These are phyloP conservation scores for Phodopus roborovskii DNA, from an alignment of 2,113 vertebrate genomes.

Conservation along the genomic window DNA sequence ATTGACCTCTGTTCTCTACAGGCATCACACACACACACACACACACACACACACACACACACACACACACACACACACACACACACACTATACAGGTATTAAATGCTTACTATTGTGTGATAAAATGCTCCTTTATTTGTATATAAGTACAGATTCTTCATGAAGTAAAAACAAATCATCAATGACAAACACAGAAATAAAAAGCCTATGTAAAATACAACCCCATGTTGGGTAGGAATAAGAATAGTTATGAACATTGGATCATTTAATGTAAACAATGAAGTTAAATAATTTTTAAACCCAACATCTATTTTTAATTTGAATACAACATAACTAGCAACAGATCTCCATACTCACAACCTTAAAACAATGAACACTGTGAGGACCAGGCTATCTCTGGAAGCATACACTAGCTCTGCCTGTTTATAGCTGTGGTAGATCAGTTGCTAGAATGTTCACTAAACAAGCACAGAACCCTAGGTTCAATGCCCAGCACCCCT, in stretches of 20 bases:
- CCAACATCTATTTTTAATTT: neutral
- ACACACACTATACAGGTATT: neutral
- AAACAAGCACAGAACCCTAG: too few relatives aligned
- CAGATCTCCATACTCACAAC: neutral
- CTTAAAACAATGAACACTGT: too few relatives aligned
- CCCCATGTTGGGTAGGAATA: neutral
- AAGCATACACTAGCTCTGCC: neutral
- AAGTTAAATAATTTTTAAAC: neutral
- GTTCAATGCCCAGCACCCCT: too few relatives aligned
- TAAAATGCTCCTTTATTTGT: neutral
- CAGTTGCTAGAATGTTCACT: neutral
- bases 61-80: neutral
- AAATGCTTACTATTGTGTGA: neutral
- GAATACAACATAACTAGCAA: neutral
- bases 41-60: neutral
- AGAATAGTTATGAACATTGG: neutral
- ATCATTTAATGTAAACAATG: neutral
- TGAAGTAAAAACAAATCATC: neutral
- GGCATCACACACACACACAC: neutral
- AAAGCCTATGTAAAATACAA: neutral
- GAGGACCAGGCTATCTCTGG: neutral
- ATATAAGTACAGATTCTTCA: neutral
- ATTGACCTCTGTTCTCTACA: neutral
- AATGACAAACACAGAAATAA: neutral
- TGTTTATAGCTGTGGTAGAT: neutral